Percentiles rank a stretch among this genome's conserved stretches.
phyloP scores from a whole-genome alignment of 1,140 invertebrate genomes.

The Lepidurus arcticus region DNA sequence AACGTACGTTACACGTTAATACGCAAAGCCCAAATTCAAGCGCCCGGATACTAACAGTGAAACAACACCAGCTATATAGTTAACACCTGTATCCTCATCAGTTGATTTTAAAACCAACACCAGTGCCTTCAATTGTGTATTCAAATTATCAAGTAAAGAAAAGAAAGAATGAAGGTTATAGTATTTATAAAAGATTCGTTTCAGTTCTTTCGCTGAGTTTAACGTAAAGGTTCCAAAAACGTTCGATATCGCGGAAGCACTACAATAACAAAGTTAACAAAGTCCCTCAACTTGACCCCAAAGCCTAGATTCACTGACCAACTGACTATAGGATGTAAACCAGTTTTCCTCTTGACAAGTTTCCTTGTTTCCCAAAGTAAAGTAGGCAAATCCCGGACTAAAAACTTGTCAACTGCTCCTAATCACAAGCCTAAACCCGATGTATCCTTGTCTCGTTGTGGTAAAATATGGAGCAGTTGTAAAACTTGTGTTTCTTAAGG shows the following conservation, averaged over 20 bases:
- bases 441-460: not conserved
- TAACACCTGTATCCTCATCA: no score
- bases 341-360: not conserved
- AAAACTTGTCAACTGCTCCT: not conserved
- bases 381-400: not conserved
- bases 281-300: not conserved
- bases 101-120: no score
- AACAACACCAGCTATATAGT: no score
- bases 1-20: no score
- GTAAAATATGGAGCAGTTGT: not conserved
- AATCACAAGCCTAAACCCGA: not conserved
- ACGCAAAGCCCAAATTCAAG: no score
- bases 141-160: no score
- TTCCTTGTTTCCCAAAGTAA: not conserved
- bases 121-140: no score
- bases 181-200: no score
- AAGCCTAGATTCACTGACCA: constrained; percentile 1
- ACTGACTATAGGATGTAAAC: not conserved
- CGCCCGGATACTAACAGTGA: no score
- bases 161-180: no score
- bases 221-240: not conserved
- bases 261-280: not conserved
- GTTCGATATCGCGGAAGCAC: not conserved
- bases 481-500: not conserved
- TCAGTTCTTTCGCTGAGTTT: not conserved